Evolutionary conservation across 2,888 invertebrate genomes (phyloP).

Genomic region (Rhingia rostrata): DNA sequence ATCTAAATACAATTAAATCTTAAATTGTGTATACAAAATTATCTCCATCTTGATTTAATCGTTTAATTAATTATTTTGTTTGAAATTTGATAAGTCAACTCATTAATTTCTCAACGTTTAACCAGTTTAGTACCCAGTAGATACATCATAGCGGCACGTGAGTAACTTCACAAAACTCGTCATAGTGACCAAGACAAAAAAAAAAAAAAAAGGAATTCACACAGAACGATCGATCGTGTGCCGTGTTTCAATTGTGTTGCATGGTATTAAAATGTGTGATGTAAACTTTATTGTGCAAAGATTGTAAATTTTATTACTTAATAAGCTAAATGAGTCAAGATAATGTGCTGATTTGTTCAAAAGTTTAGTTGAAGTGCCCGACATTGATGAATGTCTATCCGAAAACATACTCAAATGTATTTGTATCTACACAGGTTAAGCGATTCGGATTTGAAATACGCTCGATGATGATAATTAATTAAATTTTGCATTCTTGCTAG

Average conservation of each 20-base stretch:
- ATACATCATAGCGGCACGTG: background rate
- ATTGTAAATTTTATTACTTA: constrained; percentile 13
- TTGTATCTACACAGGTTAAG: too few relatives aligned
- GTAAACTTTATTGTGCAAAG: constrained; percentile 3
- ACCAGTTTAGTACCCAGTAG: background rate
- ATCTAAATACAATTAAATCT: too few relatives aligned
- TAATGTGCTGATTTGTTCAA: constrained; percentile 3
- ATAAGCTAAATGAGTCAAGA: constrained; percentile 6
- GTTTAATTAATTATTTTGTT: too few relatives aligned
- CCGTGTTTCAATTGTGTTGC: constrained; percentile 4
- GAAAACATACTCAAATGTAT: background rate
- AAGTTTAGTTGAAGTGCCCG: background rate
- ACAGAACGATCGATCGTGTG: background rate
- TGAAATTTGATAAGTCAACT: too few relatives aligned
- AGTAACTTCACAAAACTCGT: background rate
- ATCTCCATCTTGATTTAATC: too few relatives aligned
- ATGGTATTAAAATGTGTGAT: constrained; percentile 11
- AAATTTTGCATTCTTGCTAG: too few relatives aligned
- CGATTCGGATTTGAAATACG: too few relatives aligned
- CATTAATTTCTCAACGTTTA: too few relatives aligned
- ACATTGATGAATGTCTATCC: background rate
- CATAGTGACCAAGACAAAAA: background rate
- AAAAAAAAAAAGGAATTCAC: background rate
- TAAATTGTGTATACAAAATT: too few relatives aligned
- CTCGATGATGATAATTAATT: too few relatives aligned